Conservation (phyloP, 2,888 invertebrate genomes). For the Pristionchus exspectatus region DNA sequence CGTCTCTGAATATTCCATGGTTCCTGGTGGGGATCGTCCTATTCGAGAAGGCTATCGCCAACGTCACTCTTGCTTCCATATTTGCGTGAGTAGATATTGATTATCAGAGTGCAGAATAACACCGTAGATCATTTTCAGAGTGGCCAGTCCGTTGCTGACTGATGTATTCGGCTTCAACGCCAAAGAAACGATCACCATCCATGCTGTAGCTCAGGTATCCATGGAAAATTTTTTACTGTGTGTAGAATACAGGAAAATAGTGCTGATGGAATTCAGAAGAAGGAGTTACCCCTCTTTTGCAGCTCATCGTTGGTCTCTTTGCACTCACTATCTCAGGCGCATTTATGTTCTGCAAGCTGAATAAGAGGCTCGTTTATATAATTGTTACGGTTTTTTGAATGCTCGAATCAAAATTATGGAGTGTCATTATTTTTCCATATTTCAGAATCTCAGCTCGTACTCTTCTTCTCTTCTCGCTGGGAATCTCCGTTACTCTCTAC, state of each 20-base stretch:
- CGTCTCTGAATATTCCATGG: conserved; percentile 21
- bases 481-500: conserved; percentile 20
- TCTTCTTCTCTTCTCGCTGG: conserved; percentile 46
- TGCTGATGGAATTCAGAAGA: neutral
- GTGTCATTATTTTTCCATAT: neutral
- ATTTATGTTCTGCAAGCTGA: conserved; percentile 47
- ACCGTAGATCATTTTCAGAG: neutral
- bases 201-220: conserved; percentile 34
- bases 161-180: conserved; percentile 42
- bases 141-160: conserved; percentile 40
- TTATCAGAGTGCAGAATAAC: too few species aligned
- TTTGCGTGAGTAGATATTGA: conserved; percentile 22
- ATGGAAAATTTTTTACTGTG: neutral
- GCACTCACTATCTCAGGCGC: conserved; percentile 24
- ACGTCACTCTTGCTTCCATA: neutral
- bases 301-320: conserved; percentile 50
- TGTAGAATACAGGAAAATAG: neutral
- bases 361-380: conserved; percentile 6
- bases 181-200: neutral
- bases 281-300: neutral
- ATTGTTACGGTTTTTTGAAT: neutral
- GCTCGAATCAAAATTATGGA: neutral
- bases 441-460: conserved; percentile 6
- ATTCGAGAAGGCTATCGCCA: conserved; percentile 38
- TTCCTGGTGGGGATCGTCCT: conserved; percentile 11